Base-by-base conservation (phyloP, 2,113 vertebrate species). In the Anarrhichthys ocellatus region DNA sequence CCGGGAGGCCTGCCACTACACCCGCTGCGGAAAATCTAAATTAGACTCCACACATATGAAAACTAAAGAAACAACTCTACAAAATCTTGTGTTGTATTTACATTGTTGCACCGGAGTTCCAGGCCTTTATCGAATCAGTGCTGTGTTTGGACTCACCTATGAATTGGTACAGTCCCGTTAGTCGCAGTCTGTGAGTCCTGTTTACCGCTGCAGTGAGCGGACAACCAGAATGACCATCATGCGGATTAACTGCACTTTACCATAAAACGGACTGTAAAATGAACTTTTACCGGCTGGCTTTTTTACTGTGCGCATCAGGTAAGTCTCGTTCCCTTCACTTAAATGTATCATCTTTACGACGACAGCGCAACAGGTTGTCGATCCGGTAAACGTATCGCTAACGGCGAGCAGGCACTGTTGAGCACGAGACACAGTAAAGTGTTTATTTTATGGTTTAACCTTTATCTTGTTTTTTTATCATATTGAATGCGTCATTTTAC, bases 131-230 rank as follows among this genome's bases (percentile, higher is more conserved):
- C 7, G 36, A 0, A 2, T 29, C 15, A 2, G 46, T 20, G 52
- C 36, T 1, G 50, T 11, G 46, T 9, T 0, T 6, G 63, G 76
- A 52, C 66, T 68, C 89, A 85, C 91, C 92, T 75, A 22, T 74
- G 58, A 88, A 91, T 80, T 94, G 94, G 95, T 94, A 93, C 93
- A 84, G 80, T 94, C 94, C 93, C 88, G 88, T 91, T 89, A 90
- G 73, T 52, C 85, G 67, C 81, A 32, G 88, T 27, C 64, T 5
- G 86, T 9, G 71, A 36, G 71, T 80, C 82, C 67, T 32, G 77
- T 85, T 68, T 18, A 75, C 76, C 40, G 82, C 73, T 54, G 50
- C 78, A 74, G 71, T 27, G 15, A 59, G 82, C 61, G 87, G 74
- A 74, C 69, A 64, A 50, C 76, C 65, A 78, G 36, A 34, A 59